Evolutionary conservation across 2,113 vertebrate genomes (phyloP).

Genomic region (Ailuropoda melanoleuca): DNA sequence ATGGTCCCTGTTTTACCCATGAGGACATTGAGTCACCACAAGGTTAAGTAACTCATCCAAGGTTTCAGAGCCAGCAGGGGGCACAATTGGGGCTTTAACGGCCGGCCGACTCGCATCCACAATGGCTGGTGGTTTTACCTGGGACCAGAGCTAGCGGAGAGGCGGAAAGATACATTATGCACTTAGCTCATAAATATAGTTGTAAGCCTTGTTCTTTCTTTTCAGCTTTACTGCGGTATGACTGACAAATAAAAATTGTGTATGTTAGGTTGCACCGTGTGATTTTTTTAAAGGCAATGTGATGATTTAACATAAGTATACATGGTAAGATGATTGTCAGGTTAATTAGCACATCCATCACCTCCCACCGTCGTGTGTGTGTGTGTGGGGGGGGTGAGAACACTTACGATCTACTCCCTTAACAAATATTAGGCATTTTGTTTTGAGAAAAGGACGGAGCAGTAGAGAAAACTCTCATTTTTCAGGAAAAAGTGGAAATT

Average conservation of each 20-base stretch:
- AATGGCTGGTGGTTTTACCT: rapidly evolving
- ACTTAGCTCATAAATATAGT: not conserved
- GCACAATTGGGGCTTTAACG: not conserved
- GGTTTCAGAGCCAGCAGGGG: not conserved
- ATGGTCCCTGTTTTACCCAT: not conserved
- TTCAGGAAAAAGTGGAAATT: not conserved
- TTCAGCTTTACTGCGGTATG: not conserved
- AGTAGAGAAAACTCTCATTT: not conserved
- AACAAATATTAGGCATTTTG: not conserved
- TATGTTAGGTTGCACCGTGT: not conserved
- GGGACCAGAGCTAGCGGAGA: not conserved
- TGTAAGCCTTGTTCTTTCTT: not conserved
- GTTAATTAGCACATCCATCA: not conserved
- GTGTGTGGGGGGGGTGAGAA: not conserved
- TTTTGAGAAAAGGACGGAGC: not conserved
- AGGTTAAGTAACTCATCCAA: not conserved
- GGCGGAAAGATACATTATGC: rapidly evolving
- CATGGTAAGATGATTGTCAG: not conserved
- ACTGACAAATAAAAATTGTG: not conserved
- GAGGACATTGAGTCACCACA: not conserved
- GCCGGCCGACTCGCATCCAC: rapidly evolving
- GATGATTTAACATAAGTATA: not conserved
- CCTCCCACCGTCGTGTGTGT: not conserved
- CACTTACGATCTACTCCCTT: not conserved
- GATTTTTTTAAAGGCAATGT: not conserved